Evolutionary conservation across 2,888 invertebrate genomes (phyloP), one percentile per base, ranked within the genome.

Genomic region (Litoditis marina): DNA sequence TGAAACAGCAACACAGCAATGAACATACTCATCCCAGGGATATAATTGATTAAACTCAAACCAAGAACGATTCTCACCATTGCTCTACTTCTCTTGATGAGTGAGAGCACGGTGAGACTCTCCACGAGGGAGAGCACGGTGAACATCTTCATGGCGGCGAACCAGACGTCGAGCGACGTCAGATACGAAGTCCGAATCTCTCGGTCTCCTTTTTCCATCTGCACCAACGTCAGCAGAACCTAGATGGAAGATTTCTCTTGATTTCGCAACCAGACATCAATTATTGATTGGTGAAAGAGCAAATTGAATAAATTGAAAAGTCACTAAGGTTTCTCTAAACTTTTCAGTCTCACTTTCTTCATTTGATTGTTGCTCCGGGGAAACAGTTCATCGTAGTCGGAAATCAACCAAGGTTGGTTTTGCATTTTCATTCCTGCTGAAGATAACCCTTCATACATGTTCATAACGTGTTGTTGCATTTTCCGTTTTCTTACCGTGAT

Each of bases 401-500:
- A 47, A 19, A 2, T 39, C 1, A 13, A 30, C 13, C 25, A n/a
- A 4, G 28, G 19, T 52, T 58, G 39, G 27, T 32, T 39, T 8
- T 3, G 19, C 31, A 42, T 25, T 32, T 5, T 16, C 25, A n/a
- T n/a, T n/a, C n/a, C n/a, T n/a, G n/a, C n/a, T n/a, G n/a, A n/a
- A n/a, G n/a, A n/a, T n/a, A n/a, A 6, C 42, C 13, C 46, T 16
- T 19, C 19, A 22, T 55, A 8, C 6, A 19, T 39, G 5, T 55
- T 2, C 4, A 32, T 60, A 30, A 5, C 31, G n/a, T n/a, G n/a
- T n/a, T n/a, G n/a, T n/a, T n/a, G n/a, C n/a, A n/a, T n/a, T n/a
- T n/a, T n/a, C n/a, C n/a, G n/a, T n/a, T n/a, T n/a, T n/a, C n/a
- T 36, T 52, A 81, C 81, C 22, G 81, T 82, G 47, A 82, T 82